Base-by-base conservation (phyloP, 2,888 invertebrate genomes). In the Myopa tessellatipennis region DNA sequence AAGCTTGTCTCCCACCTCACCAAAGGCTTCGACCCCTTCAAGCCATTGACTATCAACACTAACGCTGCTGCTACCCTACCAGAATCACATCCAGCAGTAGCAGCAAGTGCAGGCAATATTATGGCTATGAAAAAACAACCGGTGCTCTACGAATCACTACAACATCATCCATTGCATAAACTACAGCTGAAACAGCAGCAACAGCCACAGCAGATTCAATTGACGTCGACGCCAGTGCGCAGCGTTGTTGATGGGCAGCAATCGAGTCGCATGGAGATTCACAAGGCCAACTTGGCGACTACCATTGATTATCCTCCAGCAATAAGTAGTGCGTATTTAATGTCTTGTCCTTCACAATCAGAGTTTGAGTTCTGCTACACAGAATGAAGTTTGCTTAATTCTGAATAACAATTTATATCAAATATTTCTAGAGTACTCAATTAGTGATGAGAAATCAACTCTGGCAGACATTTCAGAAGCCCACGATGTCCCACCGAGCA, bases 11-110 rank as follows among this genome's bases (percentile, higher is more conserved):
- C 88, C 58, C 87, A 87, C 80, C 84, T 88, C 84, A 84, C 88
- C 76, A 88, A 87, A 81, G 88, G 87, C 50, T 88, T 88, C 71
- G 89, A 88, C 84, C 88, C 88, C 34, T 88, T 88, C 67, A 88
- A 88, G 80, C 87, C 87, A 79, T 81, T 88, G 69, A 88, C 89
- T 55, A 87, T 88, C 73, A 88, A 88, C 77, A 88, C 87, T 61
- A 83, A 80, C 73, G 80, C 79, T 40, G 79, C 79, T 18, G 67
- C 65, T 10, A 40, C 55, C 50, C 80, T 12, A 58, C 50, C 65
- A 40, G 65, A 26, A 70, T 4, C 18, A 18, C 10, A 14, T 16
- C 16, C 60, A 63, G 14, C 61, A 74, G 68, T 55, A n/a, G 52
- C 70, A 10, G 63, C 76, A 10, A 80, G 77, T 58, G 38, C 80